These are phyloP conservation scores for Spinibarbus caldwelli DNA, from an alignment of 2,797 vertebrate genomes.

Conservation along the genomic window DNA sequence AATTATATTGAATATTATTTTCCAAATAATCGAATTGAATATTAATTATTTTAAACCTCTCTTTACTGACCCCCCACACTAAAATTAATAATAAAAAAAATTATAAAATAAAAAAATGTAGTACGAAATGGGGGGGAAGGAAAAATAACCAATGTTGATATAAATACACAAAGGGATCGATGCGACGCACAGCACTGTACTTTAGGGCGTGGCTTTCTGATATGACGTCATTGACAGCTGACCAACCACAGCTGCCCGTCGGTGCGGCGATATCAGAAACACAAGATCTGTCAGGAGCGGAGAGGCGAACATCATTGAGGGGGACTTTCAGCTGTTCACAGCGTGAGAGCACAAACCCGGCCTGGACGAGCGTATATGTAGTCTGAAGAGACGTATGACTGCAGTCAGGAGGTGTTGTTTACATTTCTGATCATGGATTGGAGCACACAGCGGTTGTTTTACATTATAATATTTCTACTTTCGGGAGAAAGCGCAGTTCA, in stretches of 20 bases:
- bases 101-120: background rate
- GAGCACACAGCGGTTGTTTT: constrained; percentile 60
- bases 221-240: constrained; percentile 36
- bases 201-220: constrained; percentile 43
- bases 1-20: no score
- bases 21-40: background rate
- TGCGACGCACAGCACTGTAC: no score
- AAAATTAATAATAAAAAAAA: no score
- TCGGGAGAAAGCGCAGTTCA: constrained; percentile 55
- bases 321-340: background rate
- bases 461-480: constrained; percentile 65
- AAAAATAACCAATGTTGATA: background rate
- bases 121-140: no score
- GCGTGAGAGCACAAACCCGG: background rate
- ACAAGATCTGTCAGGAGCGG: constrained; percentile 6
- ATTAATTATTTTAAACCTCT: background rate
- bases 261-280: constrained; percentile 18
- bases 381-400: constrained; percentile 52
- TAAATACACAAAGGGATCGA: background rate
- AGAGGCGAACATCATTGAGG: background rate
- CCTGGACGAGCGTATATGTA: constrained; percentile 30
- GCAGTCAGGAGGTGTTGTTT: background rate
- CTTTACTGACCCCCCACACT: background rate
- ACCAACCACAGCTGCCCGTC: constrained; percentile 27
- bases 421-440: constrained; percentile 64